Evolutionary conservation across 1,140 invertebrate genomes (phyloP).

Genomic region (Coptotermes formosanus): DNA sequence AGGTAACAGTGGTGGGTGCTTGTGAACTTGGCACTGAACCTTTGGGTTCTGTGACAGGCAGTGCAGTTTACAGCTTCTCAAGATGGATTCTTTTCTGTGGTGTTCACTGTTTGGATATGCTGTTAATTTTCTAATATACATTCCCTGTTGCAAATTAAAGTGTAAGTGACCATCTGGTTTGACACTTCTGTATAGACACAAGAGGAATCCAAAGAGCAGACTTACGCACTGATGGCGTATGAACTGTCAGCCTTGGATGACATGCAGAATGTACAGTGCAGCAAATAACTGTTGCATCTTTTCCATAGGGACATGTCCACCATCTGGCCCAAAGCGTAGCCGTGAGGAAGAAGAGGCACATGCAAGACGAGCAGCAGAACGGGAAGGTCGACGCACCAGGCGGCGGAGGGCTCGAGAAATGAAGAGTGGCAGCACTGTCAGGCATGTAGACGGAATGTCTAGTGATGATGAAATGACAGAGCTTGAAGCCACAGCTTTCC

Average conservation of each 20-base stretch:
- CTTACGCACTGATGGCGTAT: too few species aligned
- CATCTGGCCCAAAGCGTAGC: conserved; percentile 4
- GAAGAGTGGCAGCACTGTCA: conserved; percentile 47
- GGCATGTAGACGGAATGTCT: conserved; percentile 92
- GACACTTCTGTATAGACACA: too few species aligned
- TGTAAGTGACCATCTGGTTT: too few species aligned
- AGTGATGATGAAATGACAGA: conserved; percentile 94
- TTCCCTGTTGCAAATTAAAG: too few species aligned
- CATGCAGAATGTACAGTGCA: neutral
- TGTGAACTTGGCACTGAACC: too few species aligned
- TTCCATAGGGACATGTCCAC: neutral
- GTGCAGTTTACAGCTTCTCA: too few species aligned
- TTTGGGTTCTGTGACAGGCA: too few species aligned
- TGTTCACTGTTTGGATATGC: too few species aligned
- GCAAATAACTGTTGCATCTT: neutral
- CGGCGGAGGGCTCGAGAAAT: conserved; percentile 68
- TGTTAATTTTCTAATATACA: too few species aligned
- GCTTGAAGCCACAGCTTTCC: conserved; percentile 69
- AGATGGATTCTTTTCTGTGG: too few species aligned
- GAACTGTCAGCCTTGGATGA: neutral
- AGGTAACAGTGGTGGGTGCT: too few species aligned
- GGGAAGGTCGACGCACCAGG: conserved; percentile 82
- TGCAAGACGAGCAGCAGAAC: conserved; percentile 77
- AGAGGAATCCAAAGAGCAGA: too few species aligned
- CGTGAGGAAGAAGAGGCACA: conserved; percentile 65